Percentiles rank a stretch among this genome's conserved stretches.
These are phyloP conservation scores for Ailurus styani DNA, from an alignment of 2,113 vertebrate species.

Conservation along the genomic window DNA sequence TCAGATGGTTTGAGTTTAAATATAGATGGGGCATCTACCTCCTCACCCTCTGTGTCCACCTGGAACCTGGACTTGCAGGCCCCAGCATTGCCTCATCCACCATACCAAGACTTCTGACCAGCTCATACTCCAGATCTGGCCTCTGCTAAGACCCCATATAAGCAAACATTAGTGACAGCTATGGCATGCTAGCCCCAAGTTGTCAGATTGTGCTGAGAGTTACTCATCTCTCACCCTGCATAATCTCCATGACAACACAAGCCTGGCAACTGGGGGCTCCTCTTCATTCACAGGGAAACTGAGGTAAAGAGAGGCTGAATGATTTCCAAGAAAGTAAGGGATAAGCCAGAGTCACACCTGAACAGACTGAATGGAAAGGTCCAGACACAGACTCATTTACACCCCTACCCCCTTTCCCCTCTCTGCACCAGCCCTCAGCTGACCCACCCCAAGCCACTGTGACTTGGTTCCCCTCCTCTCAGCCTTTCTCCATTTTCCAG, in stretches of 20 bases:
- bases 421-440: fast-evolving
- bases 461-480: background rate
- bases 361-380: fast-evolving
- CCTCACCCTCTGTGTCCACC: background rate
- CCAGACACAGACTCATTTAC: background rate
- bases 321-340: background rate
- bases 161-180: background rate
- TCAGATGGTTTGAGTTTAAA: background rate
- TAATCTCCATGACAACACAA: background rate
- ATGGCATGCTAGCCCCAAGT: too few species aligned
- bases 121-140: background rate
- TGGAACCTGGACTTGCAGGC: background rate
- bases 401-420: fast-evolving
- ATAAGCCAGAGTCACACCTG: too few species aligned
- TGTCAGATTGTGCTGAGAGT: background rate
- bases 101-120: background rate
- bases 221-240: background rate
- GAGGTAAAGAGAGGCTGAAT: background rate
- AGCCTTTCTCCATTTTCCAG: background rate
- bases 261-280: background rate
- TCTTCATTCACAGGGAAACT: background rate
- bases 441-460: background rate
- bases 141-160: fast-evolving
- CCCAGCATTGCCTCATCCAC: background rate
- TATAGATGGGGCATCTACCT: background rate